Percentiles rank a stretch among this genome's conserved stretches.
Evolutionary conservation across 2,888 invertebrate species (phyloP).

Genomic region (Hirtodrosophila confusa): DNA sequence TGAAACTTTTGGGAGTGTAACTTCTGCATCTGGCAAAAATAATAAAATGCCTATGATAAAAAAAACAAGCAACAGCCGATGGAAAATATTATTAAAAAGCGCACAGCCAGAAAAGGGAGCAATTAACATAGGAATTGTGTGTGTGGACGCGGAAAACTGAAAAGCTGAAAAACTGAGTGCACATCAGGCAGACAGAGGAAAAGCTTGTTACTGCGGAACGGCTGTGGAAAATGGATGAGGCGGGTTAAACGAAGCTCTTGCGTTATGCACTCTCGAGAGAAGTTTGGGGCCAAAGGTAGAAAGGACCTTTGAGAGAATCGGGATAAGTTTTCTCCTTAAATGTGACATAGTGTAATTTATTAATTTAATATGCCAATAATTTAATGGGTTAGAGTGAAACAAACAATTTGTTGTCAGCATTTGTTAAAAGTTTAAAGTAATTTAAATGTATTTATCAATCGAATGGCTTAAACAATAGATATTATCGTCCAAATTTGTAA

Average conservation of each 20-base stretch:
- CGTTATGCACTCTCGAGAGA: constrained; percentile 11
- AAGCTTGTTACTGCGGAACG: neutral
- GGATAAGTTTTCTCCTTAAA: neutral
- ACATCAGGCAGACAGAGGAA: constrained; percentile 7
- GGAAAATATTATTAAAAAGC: constrained; percentile 51
- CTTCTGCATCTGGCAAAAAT: constrained; percentile 34
- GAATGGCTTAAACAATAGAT: too few species aligned
- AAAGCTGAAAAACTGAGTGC: constrained; percentile 12
- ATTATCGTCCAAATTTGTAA: too few species aligned
- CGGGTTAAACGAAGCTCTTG: constrained; percentile 29
- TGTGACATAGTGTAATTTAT: neutral
- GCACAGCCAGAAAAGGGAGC: constrained; percentile 2
- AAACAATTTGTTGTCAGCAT: too few species aligned
- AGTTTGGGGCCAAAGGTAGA: constrained; percentile 30
- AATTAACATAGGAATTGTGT: constrained; percentile 33
- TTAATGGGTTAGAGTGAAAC: too few species aligned
- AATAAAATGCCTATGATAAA: constrained; percentile 49
- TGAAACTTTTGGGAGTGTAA: constrained; percentile 50
- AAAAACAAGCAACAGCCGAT: constrained; percentile 20
- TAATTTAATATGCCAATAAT: too few species aligned
- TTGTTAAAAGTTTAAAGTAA: too few species aligned
- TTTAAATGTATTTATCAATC: too few species aligned
- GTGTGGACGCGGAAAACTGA: constrained; percentile 27
- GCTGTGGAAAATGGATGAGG: constrained; percentile 20
- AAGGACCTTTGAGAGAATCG: constrained; percentile 1